Evolutionary conservation across 1,140 invertebrate species (phyloP).

Genomic region (Listronotus oregonensis): DNA sequence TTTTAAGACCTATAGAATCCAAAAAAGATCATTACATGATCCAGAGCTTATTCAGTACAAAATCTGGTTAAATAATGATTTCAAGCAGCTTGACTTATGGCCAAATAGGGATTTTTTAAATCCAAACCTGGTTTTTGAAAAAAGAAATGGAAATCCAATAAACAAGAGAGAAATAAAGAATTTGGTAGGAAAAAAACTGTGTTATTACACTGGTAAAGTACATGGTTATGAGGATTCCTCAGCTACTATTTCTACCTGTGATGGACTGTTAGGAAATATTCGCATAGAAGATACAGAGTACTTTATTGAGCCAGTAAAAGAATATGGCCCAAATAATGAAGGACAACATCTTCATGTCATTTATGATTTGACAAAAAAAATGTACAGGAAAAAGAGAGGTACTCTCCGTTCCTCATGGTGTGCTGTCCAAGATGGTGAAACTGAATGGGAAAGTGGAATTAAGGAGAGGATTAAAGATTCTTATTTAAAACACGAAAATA

Average conservation of each 20-base stretch:
- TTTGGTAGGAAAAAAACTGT: slow-evolving; percentile 50
- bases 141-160: slow-evolving; percentile 43
- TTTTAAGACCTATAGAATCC: slow-evolving; percentile 7
- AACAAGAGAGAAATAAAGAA: slow-evolving; percentile 32
- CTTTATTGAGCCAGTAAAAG: slow-evolving; percentile 58
- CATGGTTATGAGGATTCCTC: slow-evolving; percentile 56
- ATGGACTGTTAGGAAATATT: slow-evolving; percentile 62
- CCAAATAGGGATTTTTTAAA: slow-evolving; percentile 62
- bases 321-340: slow-evolving; percentile 52
- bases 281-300: slow-evolving; percentile 54
- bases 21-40: slow-evolving; percentile 45
- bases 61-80: slow-evolving; percentile 55
- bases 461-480: background rate
- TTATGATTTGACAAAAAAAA: slow-evolving; percentile 46
- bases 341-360: slow-evolving; percentile 58
- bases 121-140: slow-evolving; percentile 63
- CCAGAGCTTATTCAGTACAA: slow-evolving; percentile 53
- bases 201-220: slow-evolving; percentile 62
- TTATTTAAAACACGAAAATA: no score
- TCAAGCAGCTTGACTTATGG: slow-evolving; percentile 59
- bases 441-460: background rate
- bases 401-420: background rate
- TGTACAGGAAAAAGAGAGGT: slow-evolving; percentile 32
- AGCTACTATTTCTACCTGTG: slow-evolving; percentile 63
- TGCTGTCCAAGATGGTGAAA: slow-evolving; percentile 1